These are phyloP conservation scores for Icerya purchasi DNA, from an alignment of 2,888 invertebrate species.

Conservation along the genomic window DNA sequence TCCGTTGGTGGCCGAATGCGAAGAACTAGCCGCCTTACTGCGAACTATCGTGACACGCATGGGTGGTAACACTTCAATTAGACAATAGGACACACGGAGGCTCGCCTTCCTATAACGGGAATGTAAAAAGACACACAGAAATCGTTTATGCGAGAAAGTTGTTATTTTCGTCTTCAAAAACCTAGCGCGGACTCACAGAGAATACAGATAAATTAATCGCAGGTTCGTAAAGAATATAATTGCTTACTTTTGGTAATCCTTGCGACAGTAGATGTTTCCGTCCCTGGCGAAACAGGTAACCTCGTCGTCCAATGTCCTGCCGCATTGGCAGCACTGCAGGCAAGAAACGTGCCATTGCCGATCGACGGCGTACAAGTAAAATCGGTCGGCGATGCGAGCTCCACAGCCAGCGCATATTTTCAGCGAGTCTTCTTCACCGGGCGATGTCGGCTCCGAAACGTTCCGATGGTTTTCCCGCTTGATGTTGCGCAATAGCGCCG, in stretches of 20 bases:
- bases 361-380: slow-evolving; percentile 77
- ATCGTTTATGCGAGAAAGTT: too few relatives aligned
- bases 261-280: slow-evolving; percentile 87
- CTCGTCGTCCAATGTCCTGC: slow-evolving; percentile 70
- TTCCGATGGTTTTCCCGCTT: neutral
- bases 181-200: too few relatives aligned
- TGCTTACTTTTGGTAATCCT: slow-evolving; percentile 84
- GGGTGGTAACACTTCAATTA: too few relatives aligned
- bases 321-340: slow-evolving; percentile 74
- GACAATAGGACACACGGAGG: too few relatives aligned
- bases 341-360: slow-evolving; percentile 84
- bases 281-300: slow-evolving; percentile 80
- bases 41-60: too few relatives aligned
- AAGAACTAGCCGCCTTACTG: too few relatives aligned
- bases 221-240: too few relatives aligned
- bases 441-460: neutral
- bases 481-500: neutral
- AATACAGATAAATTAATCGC: too few relatives aligned
- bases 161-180: too few relatives aligned
- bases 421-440: slow-evolving; percentile 18
- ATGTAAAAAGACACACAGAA: too few relatives aligned
- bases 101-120: too few relatives aligned
- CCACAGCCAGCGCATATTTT: slow-evolving; percentile 74
- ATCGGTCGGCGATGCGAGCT: slow-evolving; percentile 63
- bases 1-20: too few relatives aligned